phyloP scores from a whole-genome alignment of 2,888 invertebrate genomes.

The Thysanoteuthis rhombus region DNA sequence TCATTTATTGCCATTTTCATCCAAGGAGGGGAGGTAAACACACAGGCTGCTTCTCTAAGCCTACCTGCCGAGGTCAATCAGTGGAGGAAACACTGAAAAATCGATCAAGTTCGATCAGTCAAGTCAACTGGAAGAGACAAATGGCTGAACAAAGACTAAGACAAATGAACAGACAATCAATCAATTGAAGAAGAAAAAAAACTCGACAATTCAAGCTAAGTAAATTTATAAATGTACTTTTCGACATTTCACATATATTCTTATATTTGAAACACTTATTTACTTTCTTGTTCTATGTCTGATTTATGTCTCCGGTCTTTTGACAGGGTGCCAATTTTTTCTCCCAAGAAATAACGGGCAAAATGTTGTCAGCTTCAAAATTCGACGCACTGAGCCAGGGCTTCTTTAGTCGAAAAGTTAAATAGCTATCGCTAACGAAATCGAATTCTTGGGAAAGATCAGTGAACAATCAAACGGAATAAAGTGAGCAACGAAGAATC shows the following conservation, averaged over 20 bases:
- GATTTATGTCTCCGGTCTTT: background rate
- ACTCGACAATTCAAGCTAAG: no score
- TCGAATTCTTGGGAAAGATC: no score
- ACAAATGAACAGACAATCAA: background rate
- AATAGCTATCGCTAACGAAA: no score
- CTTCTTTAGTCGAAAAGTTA: no score
- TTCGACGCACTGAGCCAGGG: no score
- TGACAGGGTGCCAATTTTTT: background rate
- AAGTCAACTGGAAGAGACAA: background rate
- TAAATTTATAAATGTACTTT: background rate
- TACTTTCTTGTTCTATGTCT: background rate
- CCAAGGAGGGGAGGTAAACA: no score
- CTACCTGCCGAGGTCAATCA: background rate
- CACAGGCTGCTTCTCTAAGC: background rate
- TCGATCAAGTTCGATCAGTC: background rate
- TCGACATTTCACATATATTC: background rate
- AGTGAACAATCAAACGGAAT: no score
- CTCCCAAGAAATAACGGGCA: background rate
- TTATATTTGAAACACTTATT: background rate
- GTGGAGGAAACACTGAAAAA: background rate
- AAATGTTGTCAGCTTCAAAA: no score
- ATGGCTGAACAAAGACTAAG: background rate
- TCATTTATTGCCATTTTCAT: no score
- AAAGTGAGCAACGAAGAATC: no score
- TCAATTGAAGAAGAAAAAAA: background rate